These are phyloP conservation scores for Hydra vulgaris DNA, from an alignment of 30 jellyfish, hydroid and myxozoan genomes.

Conservation along the genomic window DNA sequence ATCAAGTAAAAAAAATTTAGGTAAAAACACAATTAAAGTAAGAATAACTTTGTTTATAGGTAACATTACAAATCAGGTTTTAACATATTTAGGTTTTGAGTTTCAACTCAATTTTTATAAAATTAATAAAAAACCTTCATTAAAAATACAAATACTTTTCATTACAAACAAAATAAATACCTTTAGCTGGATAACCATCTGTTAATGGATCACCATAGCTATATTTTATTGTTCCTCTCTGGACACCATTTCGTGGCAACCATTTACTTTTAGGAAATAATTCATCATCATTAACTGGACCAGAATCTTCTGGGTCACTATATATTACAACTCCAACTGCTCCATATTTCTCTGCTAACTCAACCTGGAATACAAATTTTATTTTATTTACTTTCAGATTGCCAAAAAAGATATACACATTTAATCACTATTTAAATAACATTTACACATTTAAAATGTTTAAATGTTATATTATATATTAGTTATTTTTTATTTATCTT, in stretches of 20 bases:
- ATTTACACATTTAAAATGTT: no score
- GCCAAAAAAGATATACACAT: not conserved
- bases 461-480: no score
- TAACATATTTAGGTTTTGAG: not conserved
- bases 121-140: not conserved
- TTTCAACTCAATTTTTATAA: not conserved
- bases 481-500: no score
- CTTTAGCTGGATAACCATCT: slow-evolving; percentile 85
- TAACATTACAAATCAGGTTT: not conserved
- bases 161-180: slow-evolving; percentile 20
- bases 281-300: slow-evolving; percentile 47
- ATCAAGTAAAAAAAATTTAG: no score
- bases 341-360: slow-evolving; percentile 54
- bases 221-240: slow-evolving; percentile 57
- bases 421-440: not conserved
- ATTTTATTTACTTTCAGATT: not conserved
- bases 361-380: slow-evolving; percentile 29
- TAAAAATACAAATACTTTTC: not conserved
- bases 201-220: slow-evolving; percentile 69
- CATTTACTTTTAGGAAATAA: slow-evolving; percentile 65
- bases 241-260: slow-evolving; percentile 85
- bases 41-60: no score
- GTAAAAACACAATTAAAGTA: no score
- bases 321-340: slow-evolving; percentile 67
- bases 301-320: slow-evolving; percentile 73